These are phyloP conservation scores for Amphipyra tragopoginis DNA, from an alignment of 2,888 invertebrate genomes.

Conservation along the genomic window DNA sequence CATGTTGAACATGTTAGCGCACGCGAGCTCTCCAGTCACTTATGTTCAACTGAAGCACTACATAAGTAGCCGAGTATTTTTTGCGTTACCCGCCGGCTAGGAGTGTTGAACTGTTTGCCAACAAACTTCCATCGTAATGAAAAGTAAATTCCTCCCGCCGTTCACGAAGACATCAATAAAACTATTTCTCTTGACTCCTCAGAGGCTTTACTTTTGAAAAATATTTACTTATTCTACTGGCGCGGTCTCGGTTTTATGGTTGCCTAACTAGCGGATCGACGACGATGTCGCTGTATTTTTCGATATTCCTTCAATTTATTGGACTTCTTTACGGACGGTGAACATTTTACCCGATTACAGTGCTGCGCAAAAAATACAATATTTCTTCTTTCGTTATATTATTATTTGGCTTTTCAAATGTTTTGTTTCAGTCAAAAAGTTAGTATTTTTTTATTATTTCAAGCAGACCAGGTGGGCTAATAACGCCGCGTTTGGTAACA, in stretches of 20 bases:
- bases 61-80: slow-evolving; percentile 51
- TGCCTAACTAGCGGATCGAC: slow-evolving; percentile 58
- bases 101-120: slow-evolving; percentile 81
- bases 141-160: slow-evolving; percentile 81
- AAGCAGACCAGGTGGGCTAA: too few species aligned
- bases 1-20: slow-evolving; percentile 29
- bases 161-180: slow-evolving; percentile 81
- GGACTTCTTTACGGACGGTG: slow-evolving; percentile 44
- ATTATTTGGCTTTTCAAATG: slow-evolving; percentile 10
- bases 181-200: slow-evolving; percentile 76
- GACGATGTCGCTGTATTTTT: slow-evolving; percentile 52
- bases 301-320: slow-evolving; percentile 61
- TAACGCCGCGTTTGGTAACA: too few species aligned
- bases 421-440: slow-evolving; percentile 2
- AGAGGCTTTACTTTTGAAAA: slow-evolving; percentile 72
- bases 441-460: background rate
- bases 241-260: slow-evolving; percentile 58
- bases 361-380: slow-evolving; percentile 30
- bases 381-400: slow-evolving; percentile 21
- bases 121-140: slow-evolving; percentile 85
- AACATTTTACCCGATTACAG: slow-evolving; percentile 49
- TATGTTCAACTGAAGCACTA: slow-evolving; percentile 49
- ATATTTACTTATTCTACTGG: slow-evolving; percentile 77
- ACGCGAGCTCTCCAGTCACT: slow-evolving; percentile 36
- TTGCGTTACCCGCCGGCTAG: slow-evolving; percentile 54